phyloP scores from a whole-genome alignment of 2,888 invertebrate genomes.

The Trachelus troglodyta region DNA sequence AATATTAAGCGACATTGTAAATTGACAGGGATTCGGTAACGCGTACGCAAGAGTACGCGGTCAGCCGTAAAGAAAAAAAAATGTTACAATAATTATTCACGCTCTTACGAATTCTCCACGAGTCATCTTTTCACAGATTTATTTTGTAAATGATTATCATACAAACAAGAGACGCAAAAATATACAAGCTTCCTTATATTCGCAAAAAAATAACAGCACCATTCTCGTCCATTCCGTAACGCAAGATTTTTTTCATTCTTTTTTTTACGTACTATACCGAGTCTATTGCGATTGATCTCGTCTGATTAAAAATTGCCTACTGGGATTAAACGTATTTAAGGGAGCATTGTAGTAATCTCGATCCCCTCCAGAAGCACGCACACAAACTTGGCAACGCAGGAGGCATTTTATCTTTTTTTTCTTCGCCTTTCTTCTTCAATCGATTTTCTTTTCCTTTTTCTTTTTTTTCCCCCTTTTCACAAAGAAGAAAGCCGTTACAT shows the following conservation, averaged over 20 bases:
- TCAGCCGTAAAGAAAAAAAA: no score
- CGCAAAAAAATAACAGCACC: conserved; percentile 59
- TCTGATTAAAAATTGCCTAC: not conserved
- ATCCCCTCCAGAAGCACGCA: not conserved
- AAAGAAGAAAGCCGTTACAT: no score
- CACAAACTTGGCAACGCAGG: not conserved
- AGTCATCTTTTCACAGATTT: conserved; percentile 29
- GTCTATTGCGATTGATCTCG: not conserved
- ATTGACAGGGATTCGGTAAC: no score
- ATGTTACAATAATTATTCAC: no score
- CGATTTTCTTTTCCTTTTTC: conserved; percentile 12
- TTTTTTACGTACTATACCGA: not conserved
- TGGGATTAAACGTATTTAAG: not conserved
- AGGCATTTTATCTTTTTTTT: conserved; percentile 2
- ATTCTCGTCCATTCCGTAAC: conserved; percentile 41
- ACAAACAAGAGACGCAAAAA: conserved; percentile 63
- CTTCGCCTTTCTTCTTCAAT: conserved; percentile 3
- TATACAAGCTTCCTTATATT: conserved; percentile 59
- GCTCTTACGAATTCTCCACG: not conserved
- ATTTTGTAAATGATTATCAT: conserved; percentile 60
- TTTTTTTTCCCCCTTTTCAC: not conserved
- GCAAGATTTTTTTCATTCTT: conserved; percentile 9
- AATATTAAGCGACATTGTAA: no score
- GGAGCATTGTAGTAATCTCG: conserved; percentile 13
- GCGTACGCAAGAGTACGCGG: no score